Evolutionary conservation across 2,113 vertebrate genomes (phyloP).

Genomic region (Myiagra hebetior): DNA sequence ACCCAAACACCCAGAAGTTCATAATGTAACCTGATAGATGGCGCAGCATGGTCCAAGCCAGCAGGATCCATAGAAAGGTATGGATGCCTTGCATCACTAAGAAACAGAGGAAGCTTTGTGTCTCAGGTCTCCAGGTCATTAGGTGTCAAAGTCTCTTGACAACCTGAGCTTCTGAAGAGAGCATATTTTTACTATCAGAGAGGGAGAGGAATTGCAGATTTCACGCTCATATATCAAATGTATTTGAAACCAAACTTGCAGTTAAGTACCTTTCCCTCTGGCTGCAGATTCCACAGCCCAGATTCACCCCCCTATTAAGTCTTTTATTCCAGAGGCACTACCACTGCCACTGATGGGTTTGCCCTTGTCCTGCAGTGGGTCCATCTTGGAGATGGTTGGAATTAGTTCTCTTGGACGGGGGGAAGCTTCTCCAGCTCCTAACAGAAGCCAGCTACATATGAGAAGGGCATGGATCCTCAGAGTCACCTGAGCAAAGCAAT

Average conservation of each 20-base stretch:
- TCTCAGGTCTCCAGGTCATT: not conserved
- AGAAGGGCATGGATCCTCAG: not conserved
- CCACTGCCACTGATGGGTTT: too few relatives aligned
- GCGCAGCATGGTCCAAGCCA: not conserved
- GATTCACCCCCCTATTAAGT: not conserved
- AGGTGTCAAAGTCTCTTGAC: not conserved
- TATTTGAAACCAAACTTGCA: not conserved
- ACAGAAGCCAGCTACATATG: not conserved
- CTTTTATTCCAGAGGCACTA: not conserved
- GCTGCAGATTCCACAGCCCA: not conserved
- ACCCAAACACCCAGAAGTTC: rapidly evolving
- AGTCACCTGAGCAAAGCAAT: not conserved
- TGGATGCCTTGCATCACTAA: not conserved
- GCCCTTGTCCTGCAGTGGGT: not conserved
- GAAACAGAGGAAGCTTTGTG: not conserved
- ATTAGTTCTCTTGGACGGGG: not conserved
- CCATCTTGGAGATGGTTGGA: not conserved
- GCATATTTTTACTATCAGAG: not conserved
- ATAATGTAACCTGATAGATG: not conserved
- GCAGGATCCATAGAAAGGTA: not conserved
- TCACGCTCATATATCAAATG: not conserved
- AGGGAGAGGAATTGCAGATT: not conserved
- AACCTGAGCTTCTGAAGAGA: not conserved
- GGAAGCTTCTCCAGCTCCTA: not conserved
- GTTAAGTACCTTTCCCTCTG: not conserved